A percentile compares a stretch with the other conserved stretches of the same genome.
Evolutionary conservation across 2,113 vertebrate genomes (phyloP).

Genomic region (Scomber colias): DNA sequence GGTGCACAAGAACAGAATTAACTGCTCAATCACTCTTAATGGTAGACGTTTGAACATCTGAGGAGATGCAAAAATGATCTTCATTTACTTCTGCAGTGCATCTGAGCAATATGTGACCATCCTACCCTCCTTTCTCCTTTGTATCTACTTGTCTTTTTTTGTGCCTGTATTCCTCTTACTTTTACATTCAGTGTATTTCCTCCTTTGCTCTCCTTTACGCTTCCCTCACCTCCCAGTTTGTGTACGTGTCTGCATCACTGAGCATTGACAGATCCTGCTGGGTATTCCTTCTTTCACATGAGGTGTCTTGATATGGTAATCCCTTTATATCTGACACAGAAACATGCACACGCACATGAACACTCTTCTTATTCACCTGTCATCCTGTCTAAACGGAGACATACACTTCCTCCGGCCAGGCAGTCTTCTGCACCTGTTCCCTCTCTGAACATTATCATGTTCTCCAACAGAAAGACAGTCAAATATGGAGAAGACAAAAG

Average conservation of each 20-base stretch:
- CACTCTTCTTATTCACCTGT: slow-evolving; percentile 66
- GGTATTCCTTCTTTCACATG: slow-evolving; percentile 55
- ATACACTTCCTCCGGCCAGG: slow-evolving; percentile 58
- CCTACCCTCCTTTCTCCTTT: slow-evolving; percentile 5
- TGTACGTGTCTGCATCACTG: slow-evolving; percentile 28
- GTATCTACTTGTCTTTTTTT: neutral
- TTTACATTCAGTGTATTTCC: slow-evolving; percentile 16
- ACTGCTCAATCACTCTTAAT: slow-evolving; percentile 23
- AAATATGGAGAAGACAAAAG: slow-evolving; percentile 51
- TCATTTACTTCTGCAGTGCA: slow-evolving; percentile 5
- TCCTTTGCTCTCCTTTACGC: neutral
- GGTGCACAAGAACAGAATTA: slow-evolving; percentile 4
- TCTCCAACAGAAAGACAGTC: slow-evolving; percentile 44
- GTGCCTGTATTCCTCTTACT: slow-evolving; percentile 12
- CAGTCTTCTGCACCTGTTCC: slow-evolving; percentile 64
- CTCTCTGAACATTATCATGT: slow-evolving; percentile 62
- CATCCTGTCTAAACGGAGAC: slow-evolving; percentile 66
- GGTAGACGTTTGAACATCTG: slow-evolving; percentile 27
- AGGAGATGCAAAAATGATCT: slow-evolving; percentile 3
- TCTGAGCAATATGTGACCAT: slow-evolving; percentile 25
- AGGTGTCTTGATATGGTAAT: slow-evolving; percentile 66
- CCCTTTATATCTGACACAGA: slow-evolving; percentile 53
- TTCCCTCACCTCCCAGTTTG: slow-evolving; percentile 27
- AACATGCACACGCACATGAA: slow-evolving; percentile 38
- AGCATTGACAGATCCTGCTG: slow-evolving; percentile 57